Base-by-base conservation (phyloP, 2,888 invertebrate species). In the Cerastoderma edule region DNA sequence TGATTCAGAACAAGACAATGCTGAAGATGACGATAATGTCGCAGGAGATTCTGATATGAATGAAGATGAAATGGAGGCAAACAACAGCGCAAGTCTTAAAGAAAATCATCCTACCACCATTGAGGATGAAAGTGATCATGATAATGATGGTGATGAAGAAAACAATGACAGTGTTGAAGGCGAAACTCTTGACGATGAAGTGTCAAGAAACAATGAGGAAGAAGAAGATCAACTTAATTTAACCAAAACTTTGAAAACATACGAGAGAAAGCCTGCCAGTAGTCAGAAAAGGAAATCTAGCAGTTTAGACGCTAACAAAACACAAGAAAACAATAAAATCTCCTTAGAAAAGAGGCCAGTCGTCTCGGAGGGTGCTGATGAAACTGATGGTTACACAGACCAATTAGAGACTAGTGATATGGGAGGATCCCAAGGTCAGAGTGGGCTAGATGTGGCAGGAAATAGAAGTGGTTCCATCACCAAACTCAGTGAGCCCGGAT, bases 401-500 rank as follows among this genome's bases (percentile, higher is more conserved):
- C 4, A 24, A 19, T 44, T 19, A 28, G 50, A 27, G 16, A 30
- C 46, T 30, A 44, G 24, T 48, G 69, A 50, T 22, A 24, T 57
- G 13, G 44, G 54, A 32, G 65, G 67, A 46, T 73, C 75, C 33
- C 66, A 54, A 39, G 68, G 64, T 33, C 35, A n/a, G 48, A 63
- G 75, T 32, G 65, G 75, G 27, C 80, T 86, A 48, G 81, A 81
- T 53, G 75, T 83, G 6, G 83, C 78, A 10, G 86, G 86, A n/a
- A 84, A 84, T 72, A 64, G 33, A 53, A 84, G 80, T 66, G 86
- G 86, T 8, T 84, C 86, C 8, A 78, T 86, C 8, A 84, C 83
- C 24, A 84, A 83, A 54, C 50, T 24, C 1, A 50, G 33, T n/a
- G 63, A 56, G 8, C 64, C 71, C 4, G 32, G 56, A 19, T 78